Conservation (phyloP, 2,888 invertebrate genomes). For the Aporophyla nigra region DNA sequence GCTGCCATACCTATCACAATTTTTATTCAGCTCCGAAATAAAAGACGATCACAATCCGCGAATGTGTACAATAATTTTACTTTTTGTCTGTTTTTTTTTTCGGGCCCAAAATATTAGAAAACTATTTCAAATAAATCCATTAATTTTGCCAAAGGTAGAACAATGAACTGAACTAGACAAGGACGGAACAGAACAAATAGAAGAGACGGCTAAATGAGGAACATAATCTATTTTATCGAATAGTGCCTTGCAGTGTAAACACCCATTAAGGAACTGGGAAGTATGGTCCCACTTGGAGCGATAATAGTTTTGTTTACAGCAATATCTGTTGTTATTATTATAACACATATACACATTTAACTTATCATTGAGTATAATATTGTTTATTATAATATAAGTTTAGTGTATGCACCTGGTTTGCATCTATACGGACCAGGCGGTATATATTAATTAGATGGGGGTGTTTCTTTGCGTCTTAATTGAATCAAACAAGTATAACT, state of each 20-base stretch:
- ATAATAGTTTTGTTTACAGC: not conserved
- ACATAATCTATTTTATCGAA: slow-evolving; percentile 79
- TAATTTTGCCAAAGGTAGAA: not conserved
- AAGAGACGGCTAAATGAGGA: slow-evolving; percentile 54
- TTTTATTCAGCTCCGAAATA: not conserved
- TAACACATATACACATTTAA: not conserved
- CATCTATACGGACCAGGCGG: not conserved
- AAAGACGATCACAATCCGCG: not conserved
- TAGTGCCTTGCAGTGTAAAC: slow-evolving; percentile 78
- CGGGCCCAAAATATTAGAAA: not conserved
- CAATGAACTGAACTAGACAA: slow-evolving; percentile 11
- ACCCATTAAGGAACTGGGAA: slow-evolving; percentile 73
- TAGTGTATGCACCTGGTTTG: slow-evolving; percentile 13
- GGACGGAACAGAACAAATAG: slow-evolving; percentile 44
- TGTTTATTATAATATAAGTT: not conserved
- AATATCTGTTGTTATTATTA: not conserved
- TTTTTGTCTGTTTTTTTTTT: not conserved
- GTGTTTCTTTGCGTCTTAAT: not conserved
- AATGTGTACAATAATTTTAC: not conserved
- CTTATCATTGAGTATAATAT: not conserved
- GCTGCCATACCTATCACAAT: no score
- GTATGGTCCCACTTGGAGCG: slow-evolving; percentile 47
- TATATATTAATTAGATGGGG: not conserved
- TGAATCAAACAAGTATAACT: no score
- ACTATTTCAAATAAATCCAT: not conserved